Conservation (phyloP, 2,888 invertebrate genomes). For the Nomada flava region DNA sequence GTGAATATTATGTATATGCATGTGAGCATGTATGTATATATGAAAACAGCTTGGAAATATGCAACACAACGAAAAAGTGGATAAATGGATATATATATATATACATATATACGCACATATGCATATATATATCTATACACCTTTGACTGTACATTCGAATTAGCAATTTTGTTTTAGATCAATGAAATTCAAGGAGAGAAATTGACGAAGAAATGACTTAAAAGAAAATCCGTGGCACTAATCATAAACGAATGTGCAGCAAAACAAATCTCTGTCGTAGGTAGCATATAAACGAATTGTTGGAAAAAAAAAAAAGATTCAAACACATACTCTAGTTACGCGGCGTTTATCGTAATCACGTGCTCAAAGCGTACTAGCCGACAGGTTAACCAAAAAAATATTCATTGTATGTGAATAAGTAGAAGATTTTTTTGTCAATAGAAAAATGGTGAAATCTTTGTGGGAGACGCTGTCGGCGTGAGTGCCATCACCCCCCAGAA, state of each 20-base stretch:
- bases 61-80: too few species aligned
- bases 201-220: slow-evolving; percentile 23
- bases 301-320: slow-evolving; percentile 51
- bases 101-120: not conserved
- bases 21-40: not conserved
- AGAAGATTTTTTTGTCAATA: slow-evolving; percentile 63
- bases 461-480: slow-evolving; percentile 79
- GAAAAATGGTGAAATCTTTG: slow-evolving; percentile 76
- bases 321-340: slow-evolving; percentile 62
- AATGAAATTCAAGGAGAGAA: slow-evolving; percentile 22
- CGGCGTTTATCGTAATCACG: slow-evolving; percentile 78
- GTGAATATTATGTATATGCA: not conserved
- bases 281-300: slow-evolving; percentile 57
- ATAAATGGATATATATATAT: not conserved
- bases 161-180: slow-evolving; percentile 31
- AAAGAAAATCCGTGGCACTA: slow-evolving; percentile 64
- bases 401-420: slow-evolving; percentile 45
- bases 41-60: not conserved
- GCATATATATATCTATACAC: not conserved
- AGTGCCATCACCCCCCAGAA: slow-evolving; percentile 81
- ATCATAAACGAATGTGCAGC: slow-evolving; percentile 64
- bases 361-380: slow-evolving; percentile 72
- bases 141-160: not conserved
- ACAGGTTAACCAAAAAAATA: slow-evolving; percentile 76
- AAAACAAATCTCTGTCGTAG: slow-evolving; percentile 72